phyloP scores from a whole-genome alignment of 2,888 invertebrate genomes.

The Agrenia bidenticulata region DNA sequence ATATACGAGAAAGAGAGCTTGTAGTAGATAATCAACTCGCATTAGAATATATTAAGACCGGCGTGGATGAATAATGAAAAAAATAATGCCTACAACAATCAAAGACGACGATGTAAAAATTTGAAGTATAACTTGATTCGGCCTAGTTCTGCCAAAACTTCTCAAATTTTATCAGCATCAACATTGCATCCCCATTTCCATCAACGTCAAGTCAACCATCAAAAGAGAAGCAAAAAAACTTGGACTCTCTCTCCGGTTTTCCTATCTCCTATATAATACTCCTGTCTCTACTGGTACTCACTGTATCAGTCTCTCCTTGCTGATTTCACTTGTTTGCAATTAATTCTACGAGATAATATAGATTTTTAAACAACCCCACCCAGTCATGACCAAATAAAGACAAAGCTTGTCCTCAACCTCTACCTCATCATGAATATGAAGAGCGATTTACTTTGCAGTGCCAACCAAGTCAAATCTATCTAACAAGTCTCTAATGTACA shows the following conservation, averaged over 20 bases:
- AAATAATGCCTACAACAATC: no score
- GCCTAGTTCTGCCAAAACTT: constrained; percentile 8
- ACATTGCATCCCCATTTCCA: neutral
- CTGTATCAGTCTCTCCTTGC: constrained; percentile 1
- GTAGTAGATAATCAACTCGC: no score
- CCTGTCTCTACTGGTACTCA: no score
- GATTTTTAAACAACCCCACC: constrained; percentile 15
- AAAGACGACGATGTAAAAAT: no score
- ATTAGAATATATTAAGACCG: no score
- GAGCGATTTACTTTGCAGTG: constrained; percentile 7
- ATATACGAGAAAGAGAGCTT: no score
- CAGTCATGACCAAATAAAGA: constrained; percentile 28
- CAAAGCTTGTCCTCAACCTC: neutral
- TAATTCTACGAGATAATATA: constrained; percentile 4
- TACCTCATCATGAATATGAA: neutral
- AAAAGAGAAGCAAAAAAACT: neutral
- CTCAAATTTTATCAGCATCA: constrained; percentile 4
- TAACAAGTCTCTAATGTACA: neutral
- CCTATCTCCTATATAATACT: no score
- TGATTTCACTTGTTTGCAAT: constrained; percentile 8
- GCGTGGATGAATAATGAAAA: no score
- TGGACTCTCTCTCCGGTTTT: constrained; percentile 2
- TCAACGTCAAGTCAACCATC: neutral
- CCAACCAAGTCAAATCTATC: no score
- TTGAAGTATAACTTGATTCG: constrained; percentile 5